Evolutionary conservation across 2,797 vertebrate species (phyloP), one percentile per base, ranked within the genome.

Genomic region (Pseudochirops cupreus): DNA sequence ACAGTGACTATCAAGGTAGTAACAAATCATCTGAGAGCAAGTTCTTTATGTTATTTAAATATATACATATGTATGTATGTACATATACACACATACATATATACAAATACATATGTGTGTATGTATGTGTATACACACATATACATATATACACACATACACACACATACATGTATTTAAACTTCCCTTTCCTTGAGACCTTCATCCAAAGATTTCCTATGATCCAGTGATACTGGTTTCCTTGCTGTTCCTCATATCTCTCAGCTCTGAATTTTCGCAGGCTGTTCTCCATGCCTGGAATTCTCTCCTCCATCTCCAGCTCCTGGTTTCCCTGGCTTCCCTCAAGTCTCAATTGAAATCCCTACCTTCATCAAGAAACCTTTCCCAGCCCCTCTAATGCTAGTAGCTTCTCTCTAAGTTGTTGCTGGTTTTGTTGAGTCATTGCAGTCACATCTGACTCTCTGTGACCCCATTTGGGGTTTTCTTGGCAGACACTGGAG

Each of bases 111-210:
- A 18, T 56, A 0, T 31, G 2, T 31, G 4, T 31, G 1, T 56
- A 0, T 31, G 2, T 31, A 13, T 31, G 1, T 56, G 5, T 21
- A 3, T 5, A 4, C 21, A 21, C 26, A 56, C 5, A 21, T 7
- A 57, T 56, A 21, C 7, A 57, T 56, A 24, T 56, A 56, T 56
- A 55, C 54, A 3, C 1, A 5, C 1, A 7, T 26, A 57, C 3
- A 57, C 10, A 58, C 2, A 26, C 12, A 57, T 6, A 57, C 6
- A 26, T 58, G 2, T 29, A 2, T 58, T 9, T 31, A 31, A 9
- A 50, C 94, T 97, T 96, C 92, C 50, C 9, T 93, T 95, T 92
- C 59, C 26, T 92, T 54, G 90, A 12, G 54, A 31, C 29, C n/a
- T 91, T 92, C 67, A 52, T 91, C 91, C n/a, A 96, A 92, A 50